A percentile compares a stretch with the other conserved stretches of the same genome.
Evolutionary conservation across 2,797 vertebrate genomes (phyloP).

Genomic region (Smutsia gigantea): DNA sequence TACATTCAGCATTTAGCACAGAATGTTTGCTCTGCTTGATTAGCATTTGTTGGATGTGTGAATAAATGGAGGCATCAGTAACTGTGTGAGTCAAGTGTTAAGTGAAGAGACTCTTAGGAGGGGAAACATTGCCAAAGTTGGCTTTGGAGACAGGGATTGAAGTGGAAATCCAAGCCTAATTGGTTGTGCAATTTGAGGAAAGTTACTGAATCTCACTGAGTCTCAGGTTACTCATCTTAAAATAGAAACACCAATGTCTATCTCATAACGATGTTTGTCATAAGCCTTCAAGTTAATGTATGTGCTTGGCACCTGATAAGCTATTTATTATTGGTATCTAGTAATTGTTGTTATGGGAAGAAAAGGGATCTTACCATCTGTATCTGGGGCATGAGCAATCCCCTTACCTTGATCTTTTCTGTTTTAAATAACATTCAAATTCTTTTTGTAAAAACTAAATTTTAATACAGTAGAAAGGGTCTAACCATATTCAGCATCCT

Average conservation of each 20-base stretch:
- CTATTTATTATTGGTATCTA: background rate
- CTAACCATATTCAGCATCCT: background rate
- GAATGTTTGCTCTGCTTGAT: background rate
- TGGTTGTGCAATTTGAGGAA: conserved; percentile 4
- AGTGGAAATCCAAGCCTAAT: background rate
- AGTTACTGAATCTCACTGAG: background rate
- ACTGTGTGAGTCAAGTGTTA: background rate
- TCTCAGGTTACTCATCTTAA: background rate
- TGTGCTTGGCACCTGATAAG: background rate
- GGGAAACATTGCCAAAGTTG: background rate
- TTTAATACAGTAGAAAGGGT: background rate
- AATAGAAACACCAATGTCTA: background rate
- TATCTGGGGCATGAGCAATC: background rate
- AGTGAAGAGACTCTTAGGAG: background rate
- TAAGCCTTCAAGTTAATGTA: background rate
- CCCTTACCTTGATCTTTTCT: conserved; percentile 1
- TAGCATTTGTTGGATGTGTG: background rate
- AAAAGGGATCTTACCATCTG: background rate
- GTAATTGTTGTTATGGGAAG: background rate
- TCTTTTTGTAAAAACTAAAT: background rate
- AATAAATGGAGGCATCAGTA: background rate
- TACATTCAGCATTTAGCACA: background rate
- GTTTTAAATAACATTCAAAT: background rate
- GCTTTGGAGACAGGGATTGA: background rate
- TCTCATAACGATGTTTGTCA: background rate